phyloP scores from a whole-genome alignment of 2,113 vertebrate species.

The Prinia subflava region DNA sequence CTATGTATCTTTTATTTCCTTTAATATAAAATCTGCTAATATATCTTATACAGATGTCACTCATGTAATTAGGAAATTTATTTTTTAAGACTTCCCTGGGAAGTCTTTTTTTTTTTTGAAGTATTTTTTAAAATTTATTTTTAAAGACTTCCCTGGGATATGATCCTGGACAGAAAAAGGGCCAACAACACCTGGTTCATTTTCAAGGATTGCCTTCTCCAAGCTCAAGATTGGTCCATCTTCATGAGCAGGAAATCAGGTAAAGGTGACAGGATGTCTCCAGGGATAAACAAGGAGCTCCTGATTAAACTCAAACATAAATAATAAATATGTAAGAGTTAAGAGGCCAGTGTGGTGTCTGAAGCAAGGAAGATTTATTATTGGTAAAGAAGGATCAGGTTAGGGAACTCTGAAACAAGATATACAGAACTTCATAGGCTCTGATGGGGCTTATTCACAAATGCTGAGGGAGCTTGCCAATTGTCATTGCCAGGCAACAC shows the following conservation, averaged over 20 bases:
- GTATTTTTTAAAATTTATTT: not conserved
- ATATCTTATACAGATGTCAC: not conserved
- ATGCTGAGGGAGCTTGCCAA: not conserved
- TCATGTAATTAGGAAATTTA: not conserved
- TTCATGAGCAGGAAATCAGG: not conserved
- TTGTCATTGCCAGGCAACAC: not conserved
- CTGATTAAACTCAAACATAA: not conserved
- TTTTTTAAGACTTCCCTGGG: not conserved
- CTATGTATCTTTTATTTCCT: not conserved
- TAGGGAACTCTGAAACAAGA: not conserved
- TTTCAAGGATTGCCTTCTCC: not conserved
- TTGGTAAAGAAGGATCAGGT: not conserved
- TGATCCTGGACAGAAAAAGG: not conserved
- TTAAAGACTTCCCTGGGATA: not conserved
- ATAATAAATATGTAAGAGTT: not conserved
- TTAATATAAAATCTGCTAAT: not conserved
- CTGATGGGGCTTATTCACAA: not conserved
- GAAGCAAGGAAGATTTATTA: not conserved
- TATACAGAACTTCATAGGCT: fast-evolving
- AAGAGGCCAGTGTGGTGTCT: not conserved
- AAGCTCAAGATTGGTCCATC: not conserved
- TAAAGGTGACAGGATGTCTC: not conserved
- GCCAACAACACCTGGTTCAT: not conserved
- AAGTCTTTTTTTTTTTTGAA: not conserved
- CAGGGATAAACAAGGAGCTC: not conserved